Evolutionary conservation across 2,113 vertebrate species (phyloP), one percentile per base, ranked within the genome.

Genomic region (Acanthochromis polyacanthus): DNA sequence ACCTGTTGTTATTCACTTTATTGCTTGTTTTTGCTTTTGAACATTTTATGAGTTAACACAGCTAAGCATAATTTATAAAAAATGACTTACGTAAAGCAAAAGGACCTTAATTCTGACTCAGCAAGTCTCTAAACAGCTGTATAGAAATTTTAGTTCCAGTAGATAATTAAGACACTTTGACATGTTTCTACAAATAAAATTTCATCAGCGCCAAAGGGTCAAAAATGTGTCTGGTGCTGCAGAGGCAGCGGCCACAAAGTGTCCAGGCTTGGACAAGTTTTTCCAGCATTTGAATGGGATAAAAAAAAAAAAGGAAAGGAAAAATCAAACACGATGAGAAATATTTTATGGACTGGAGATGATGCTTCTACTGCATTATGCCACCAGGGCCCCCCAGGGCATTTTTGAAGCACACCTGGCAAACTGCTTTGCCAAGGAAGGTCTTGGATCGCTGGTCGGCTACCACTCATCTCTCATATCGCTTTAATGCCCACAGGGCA

Each of bases 311-410:
- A 23, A 19, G 4, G 51, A 43, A 30, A 50, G 12, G 30, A 25
- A 25, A 38, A 62, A 55, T 22, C 1, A 4, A 9, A 5, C 15
- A 53, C 36, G 11, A 32, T 17, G 4, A 66, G 15, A 59, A 66
- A 62, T 62, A 52, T 81, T 71, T 71, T 20, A 74, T 70, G 32
- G 17, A 60, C 19, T 40, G 43, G 20, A 78, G 52, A 12, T 32
- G 61, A 64, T 73, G 30, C 22, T 58, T 46, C 55, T 3, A 14
- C 51, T 61, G 50, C 28, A 2, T 32, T 28, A 28, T 23, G 46
- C 67, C 43, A 57, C 23, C 23, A 56, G 66, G 14, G 23, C 19
- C 55, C 51, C 64, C n/a, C 1, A 45, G 64, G 71, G 71, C 71
- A 52, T 63, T 23, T 17, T 6, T 71, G 69, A 87, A 30, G 58